Base-by-base conservation (phyloP, 1,140 invertebrate species). In the Pachyrhynchus sulphureomaculatus region DNA sequence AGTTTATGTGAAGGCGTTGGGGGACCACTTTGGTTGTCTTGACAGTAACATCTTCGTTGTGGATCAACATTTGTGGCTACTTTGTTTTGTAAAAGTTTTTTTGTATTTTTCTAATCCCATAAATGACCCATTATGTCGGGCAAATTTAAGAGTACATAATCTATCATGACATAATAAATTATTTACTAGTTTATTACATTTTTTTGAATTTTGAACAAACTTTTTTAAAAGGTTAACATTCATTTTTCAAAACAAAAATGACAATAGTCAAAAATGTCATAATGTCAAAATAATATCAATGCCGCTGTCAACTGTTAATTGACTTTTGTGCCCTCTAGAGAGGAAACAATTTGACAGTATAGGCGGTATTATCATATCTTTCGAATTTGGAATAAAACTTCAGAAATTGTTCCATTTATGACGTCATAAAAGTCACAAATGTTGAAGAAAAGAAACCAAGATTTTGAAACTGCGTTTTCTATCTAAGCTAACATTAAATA, bases 1-100 rank as follows among this genome's bases (percentile, higher is more conserved):
- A 88, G 39, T 62, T 73, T 74, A 10, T 63, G 62, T 15, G 62
- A 61, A 3, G 68, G 66, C n/a, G 66, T 60, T 2, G 39, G 59
- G 34, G 42, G 53, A 13, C 41, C 20, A 26, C 52, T 66, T 45
- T 65, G 6, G 8, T 29, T 10, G 6, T 29, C 44, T 23, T 64
- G 41, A n/a, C 48, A 64, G 45, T 51, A 67, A 10, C 51, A 63
- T 45, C 65, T 51, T 52, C 23, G 42, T 20, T 10, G 9, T n/a
- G 32, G n/a, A 21, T 21, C 39, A 26, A 24, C 1, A 13, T 13
- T 26, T 10, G 6, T n/a, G 15, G 9, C 13, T 13, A 2, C 3
- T 44, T 61, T 24, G 13, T 12, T 15, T 33, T 29, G 12, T 5
- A 8, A 34, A 34, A 26, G 12, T 34, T 37, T 33, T 52, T 24